These are phyloP conservation scores for Squalus acanthias DNA, from an alignment of 2,797 vertebrate genomes.

Conservation along the genomic window DNA sequence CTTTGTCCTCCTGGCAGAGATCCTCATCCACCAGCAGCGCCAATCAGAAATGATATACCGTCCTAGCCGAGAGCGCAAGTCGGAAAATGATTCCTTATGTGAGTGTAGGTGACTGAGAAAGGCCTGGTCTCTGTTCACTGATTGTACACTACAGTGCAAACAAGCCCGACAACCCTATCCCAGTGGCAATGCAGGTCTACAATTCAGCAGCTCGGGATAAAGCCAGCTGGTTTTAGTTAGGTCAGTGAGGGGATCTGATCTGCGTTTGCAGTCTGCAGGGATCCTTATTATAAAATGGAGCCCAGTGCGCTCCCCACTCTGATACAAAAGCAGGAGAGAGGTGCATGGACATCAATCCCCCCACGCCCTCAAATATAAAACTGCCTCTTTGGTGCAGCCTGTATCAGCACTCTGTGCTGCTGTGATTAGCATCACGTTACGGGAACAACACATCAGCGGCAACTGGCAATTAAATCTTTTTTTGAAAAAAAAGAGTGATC, in stretches of 20 bases:
- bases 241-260: background rate
- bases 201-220: background rate
- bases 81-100: background rate
- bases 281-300: background rate
- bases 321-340: background rate
- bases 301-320: background rate
- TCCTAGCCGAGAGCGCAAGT: background rate
- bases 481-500: conserved; percentile 25
- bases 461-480: conserved; percentile 22
- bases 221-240: background rate
- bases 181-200: background rate
- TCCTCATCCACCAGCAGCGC: background rate
- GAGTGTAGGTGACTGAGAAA: background rate
- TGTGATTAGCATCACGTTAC: background rate
- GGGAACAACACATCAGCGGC: background rate
- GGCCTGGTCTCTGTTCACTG: background rate
- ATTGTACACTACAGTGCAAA: background rate
- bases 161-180: background rate
- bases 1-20: background rate
- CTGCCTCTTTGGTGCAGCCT: background rate
- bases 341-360: background rate
- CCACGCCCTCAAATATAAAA: background rate
- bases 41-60: background rate
- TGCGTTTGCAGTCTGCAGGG: background rate
- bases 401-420: background rate